Evolutionary conservation across 2,888 invertebrate species (phyloP).

Genomic region (Andrena camellia): DNA sequence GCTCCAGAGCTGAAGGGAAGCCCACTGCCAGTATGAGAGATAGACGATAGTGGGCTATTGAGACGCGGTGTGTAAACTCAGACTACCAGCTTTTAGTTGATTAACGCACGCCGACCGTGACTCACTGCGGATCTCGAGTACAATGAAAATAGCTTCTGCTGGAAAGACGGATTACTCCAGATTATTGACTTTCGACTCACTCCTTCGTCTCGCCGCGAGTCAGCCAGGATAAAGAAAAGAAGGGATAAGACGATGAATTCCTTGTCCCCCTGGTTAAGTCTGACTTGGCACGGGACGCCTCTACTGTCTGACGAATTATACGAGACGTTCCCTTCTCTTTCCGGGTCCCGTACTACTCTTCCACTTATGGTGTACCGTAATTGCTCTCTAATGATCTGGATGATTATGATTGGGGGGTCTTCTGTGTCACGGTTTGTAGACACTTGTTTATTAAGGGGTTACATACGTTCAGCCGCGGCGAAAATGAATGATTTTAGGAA

Average conservation of each 20-base stretch:
- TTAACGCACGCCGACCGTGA: conserved; percentile 76
- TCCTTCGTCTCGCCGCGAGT: conserved; percentile 46
- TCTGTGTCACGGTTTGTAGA: neutral
- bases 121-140: conserved; percentile 70
- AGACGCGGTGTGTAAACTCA: conserved; percentile 78
- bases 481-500: too few species aligned
- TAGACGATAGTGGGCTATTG: conserved; percentile 72
- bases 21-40: conserved; percentile 72
- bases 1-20: conserved; percentile 29
- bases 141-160: conserved; percentile 76
- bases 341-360: neutral
- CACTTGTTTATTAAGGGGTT: neutral
- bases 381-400: neutral
- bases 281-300: conserved; percentile 10
- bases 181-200: conserved; percentile 77
- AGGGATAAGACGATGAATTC: conserved; percentile 63
- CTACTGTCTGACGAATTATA: conserved; percentile 7
- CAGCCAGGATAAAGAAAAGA: conserved; percentile 42
- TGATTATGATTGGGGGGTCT: neutral
- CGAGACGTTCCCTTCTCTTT: neutral
- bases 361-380: neutral
- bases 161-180: conserved; percentile 77
- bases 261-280: conserved; percentile 23
- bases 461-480: too few species aligned
- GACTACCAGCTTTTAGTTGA: conserved; percentile 82